Conservation (phyloP, 2,797 vertebrate species). For the Fratercula arctica region DNA sequence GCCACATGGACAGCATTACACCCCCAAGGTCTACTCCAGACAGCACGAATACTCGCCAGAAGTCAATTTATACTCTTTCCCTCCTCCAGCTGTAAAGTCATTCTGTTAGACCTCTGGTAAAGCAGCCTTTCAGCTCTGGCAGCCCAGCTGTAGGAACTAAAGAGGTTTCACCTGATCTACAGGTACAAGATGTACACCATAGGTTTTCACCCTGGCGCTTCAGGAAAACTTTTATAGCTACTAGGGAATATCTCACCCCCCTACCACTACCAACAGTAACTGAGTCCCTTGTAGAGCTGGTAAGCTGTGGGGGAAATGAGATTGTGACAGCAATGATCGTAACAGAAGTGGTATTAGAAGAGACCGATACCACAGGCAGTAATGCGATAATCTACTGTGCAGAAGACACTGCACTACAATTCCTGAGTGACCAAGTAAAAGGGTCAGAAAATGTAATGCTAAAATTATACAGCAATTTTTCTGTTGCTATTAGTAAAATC, state of each 20-base stretch:
- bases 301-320: neutral
- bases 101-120: neutral
- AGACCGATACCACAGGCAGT: neutral
- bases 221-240: neutral
- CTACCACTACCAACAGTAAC: neutral
- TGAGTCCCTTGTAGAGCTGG: neutral
- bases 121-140: neutral
- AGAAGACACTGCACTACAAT: conserved; percentile 20
- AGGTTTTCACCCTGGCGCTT: accelerated
- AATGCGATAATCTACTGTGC: neutral
- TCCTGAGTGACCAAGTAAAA: conserved; percentile 13
- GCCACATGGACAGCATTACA: neutral
- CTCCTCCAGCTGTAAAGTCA: neutral
- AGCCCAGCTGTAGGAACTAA: neutral
- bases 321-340: neutral
- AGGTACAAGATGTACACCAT: accelerated
- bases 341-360: neutral
- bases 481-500: conserved; percentile 22
- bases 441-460: conserved; percentile 38
- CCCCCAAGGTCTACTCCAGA: neutral
- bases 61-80: neutral
- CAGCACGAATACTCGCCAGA: neutral
- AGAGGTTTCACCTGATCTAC: neutral
- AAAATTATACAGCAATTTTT: conserved; percentile 58
- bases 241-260: neutral